phyloP scores from a whole-genome alignment of 2,888 invertebrate genomes.

The Amorpha juglandis region DNA sequence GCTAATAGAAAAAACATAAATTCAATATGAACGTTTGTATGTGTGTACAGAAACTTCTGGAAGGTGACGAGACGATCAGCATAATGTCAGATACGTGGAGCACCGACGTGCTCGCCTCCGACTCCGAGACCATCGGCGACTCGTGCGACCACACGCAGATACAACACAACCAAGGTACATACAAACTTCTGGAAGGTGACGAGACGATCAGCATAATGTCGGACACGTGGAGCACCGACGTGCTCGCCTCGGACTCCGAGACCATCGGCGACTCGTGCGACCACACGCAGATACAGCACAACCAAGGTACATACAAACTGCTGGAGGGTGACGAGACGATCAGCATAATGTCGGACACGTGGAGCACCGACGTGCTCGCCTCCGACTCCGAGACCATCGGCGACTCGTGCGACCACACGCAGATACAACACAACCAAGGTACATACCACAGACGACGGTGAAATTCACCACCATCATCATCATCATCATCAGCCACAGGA shows the following conservation, averaged over 20 bases:
- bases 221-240: conserved; percentile 99
- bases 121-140: conserved; percentile 96
- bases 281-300: conserved; percentile 65
- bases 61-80: conserved; percentile 97
- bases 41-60: conserved; percentile 81
- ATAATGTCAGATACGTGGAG: conserved; percentile 99
- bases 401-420: conserved; percentile 86
- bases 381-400: conserved; percentile 98
- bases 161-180: conserved; percentile 59
- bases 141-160: conserved; percentile 84
- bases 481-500: too few relatives aligned
- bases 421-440: conserved; percentile 62
- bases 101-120: conserved; percentile 98
- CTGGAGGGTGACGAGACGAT: conserved; percentile 96
- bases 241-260: conserved; percentile 98
- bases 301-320: conserved; percentile 74
- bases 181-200: conserved; percentile 89
- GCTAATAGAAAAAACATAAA: too few relatives aligned
- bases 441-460: too few relatives aligned
- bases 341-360: conserved; percentile 98
- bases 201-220: conserved; percentile 98
- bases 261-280: conserved; percentile 92
- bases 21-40: not conserved
- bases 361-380: conserved; percentile 99
- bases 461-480: too few relatives aligned